Evolutionary conservation across 2,888 invertebrate genomes (phyloP).

Genomic region (Cryptosula pallasiana): DNA sequence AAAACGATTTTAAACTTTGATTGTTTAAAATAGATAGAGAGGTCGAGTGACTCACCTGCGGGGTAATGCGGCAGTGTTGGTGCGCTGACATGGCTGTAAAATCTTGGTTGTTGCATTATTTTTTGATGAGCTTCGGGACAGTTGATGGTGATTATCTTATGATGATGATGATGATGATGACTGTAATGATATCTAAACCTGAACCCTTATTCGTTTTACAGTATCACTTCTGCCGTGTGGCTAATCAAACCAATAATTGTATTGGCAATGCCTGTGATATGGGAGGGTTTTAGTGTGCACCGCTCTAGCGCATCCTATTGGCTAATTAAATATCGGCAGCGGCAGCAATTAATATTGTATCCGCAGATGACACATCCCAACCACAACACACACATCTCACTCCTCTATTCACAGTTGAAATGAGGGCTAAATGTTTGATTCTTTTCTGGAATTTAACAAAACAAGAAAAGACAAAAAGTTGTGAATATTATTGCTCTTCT

Average conservation of each 20-base stretch:
- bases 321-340: neutral
- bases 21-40: too few relatives aligned
- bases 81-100: conserved; percentile 16
- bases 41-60: conserved; percentile 15
- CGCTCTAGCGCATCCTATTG: neutral
- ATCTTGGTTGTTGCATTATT: conserved; percentile 23
- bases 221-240: neutral
- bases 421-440: too few relatives aligned
- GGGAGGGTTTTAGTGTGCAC: neutral
- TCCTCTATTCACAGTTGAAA: too few relatives aligned
- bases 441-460: too few relatives aligned
- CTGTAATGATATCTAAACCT: conserved; percentile 7
- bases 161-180: conserved; percentile 22
- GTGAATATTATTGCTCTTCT: too few relatives aligned
- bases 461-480: too few relatives aligned
- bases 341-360: neutral
- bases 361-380: neutral
- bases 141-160: conserved; percentile 21
- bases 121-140: conserved; percentile 15
- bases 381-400: too few relatives aligned
- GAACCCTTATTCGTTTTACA: neutral
- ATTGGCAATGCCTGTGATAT: neutral
- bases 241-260: neutral
- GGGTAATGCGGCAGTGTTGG: conserved; percentile 17
- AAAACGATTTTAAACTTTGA: too few relatives aligned